A percentile compares a stretch with the other conserved stretches of the same genome.
These are phyloP conservation scores for Myiothlypis chrysogaster DNA, from an alignment of 2,797 vertebrate species.

Conservation along the genomic window DNA sequence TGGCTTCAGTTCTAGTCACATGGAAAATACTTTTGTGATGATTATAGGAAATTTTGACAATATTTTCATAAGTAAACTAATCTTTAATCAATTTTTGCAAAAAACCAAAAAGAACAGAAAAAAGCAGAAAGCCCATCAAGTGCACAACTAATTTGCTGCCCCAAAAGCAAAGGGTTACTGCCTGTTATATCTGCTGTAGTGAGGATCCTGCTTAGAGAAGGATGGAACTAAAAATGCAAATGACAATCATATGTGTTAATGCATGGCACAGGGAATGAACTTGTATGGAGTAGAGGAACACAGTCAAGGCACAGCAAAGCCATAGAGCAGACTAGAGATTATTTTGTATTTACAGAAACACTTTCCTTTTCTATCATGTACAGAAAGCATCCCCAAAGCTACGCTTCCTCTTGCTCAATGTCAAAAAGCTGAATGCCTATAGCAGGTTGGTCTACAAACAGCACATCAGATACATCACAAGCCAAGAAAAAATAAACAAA, in stretches of 20 bases:
- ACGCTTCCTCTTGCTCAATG: neutral
- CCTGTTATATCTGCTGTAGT: neutral
- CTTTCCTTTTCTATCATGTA: neutral
- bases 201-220: neutral
- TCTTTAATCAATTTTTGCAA: neutral
- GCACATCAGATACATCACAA: neutral
- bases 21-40: conserved; percentile 8
- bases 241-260: neutral
- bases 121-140: neutral
- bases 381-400: neutral
- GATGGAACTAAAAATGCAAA: neutral
- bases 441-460: neutral
- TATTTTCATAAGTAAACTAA: neutral
- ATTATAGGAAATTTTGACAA: neutral
- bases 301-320: neutral
- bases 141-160: neutral
- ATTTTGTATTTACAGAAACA: neutral
- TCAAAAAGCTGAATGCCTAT: neutral
- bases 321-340: neutral
- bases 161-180: neutral
- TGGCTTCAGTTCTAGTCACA: neutral
- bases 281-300: neutral
- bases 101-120: neutral
- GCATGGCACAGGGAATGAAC: neutral
- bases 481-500: neutral